Evolutionary conservation across 2,888 invertebrate genomes (phyloP).

Genomic region (Eledona agricola): DNA sequence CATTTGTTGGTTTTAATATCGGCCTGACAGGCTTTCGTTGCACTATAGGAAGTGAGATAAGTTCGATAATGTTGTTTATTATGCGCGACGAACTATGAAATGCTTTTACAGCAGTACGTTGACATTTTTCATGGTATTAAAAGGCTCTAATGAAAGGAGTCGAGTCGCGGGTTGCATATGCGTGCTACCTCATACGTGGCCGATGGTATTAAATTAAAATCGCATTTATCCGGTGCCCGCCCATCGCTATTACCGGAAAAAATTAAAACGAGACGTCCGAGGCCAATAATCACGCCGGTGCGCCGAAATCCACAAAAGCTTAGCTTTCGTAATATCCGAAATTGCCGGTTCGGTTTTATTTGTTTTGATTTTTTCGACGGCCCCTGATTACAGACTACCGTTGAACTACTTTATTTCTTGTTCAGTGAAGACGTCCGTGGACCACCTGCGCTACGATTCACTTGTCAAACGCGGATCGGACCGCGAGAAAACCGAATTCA

Average conservation of each 20-base stretch:
- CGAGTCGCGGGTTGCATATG: no score
- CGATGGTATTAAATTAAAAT: constrained; percentile 42
- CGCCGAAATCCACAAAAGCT: constrained; percentile 23
- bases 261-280: constrained; percentile 21
- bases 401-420: constrained; percentile 34
- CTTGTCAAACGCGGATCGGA: constrained; percentile 8
- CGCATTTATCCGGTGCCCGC: constrained; percentile 38
- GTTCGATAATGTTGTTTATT: constrained; percentile 41
- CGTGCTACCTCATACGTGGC: constrained; percentile 35
- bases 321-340: constrained; percentile 30
- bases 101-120: constrained; percentile 41
- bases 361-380: constrained; percentile 31
- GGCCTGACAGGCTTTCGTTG: constrained; percentile 25
- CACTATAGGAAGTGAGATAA: constrained; percentile 36
- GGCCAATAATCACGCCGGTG: constrained; percentile 22
- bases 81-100: constrained; percentile 44
- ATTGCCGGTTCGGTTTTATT: constrained; percentile 35
- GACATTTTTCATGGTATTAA: constrained; percentile 39
- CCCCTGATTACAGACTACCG: constrained; percentile 25
- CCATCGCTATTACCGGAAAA: constrained; percentile 18
- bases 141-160: constrained; percentile 24
- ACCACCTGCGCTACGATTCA: constrained; percentile 22
- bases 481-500: constrained; percentile 3
- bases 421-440: constrained; percentile 17
- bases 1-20: constrained; percentile 23